phyloP scores from a whole-genome alignment of 1,140 invertebrate genomes.

The Melitaea cinxia region DNA sequence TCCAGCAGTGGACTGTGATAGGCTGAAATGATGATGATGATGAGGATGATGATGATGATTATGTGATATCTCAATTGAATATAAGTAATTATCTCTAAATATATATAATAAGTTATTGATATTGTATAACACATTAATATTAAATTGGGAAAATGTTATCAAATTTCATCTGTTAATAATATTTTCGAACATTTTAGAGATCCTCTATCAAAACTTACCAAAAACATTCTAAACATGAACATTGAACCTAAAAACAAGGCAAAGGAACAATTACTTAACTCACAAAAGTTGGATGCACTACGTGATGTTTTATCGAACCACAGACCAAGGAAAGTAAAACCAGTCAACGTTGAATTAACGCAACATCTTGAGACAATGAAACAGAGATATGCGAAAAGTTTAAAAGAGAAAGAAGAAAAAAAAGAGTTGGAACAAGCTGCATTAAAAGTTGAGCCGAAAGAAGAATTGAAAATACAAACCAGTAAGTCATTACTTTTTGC shows the following conservation, averaged over 20 bases:
- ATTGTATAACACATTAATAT: background rate
- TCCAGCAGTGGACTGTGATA: too few species aligned
- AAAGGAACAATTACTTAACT: slow-evolving; percentile 52
- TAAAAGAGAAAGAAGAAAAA: slow-evolving; percentile 48
- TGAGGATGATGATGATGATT: too few species aligned
- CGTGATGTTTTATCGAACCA: slow-evolving; percentile 73
- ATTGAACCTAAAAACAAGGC: slow-evolving; percentile 62
- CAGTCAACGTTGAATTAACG: slow-evolving; percentile 68
- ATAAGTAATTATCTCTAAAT: too few species aligned
- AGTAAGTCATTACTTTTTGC: background rate
- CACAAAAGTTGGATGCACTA: slow-evolving; percentile 72
- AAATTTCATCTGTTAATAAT: too few species aligned
- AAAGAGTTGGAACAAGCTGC: background rate
- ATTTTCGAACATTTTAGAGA: slow-evolving; percentile 55
- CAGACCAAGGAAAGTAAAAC: slow-evolving; percentile 74
- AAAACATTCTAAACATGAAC: slow-evolving; percentile 77
- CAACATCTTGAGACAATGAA: slow-evolving; percentile 62
- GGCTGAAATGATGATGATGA: too few species aligned
- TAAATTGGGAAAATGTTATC: background rate
- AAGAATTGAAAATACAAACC: background rate
- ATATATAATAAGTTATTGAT: too few species aligned
- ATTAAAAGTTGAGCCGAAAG: background rate
- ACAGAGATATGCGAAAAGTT: slow-evolving; percentile 58
- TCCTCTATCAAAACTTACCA: slow-evolving; percentile 71
- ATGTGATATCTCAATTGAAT: too few species aligned